Base-by-base conservation (phyloP, 2,888 invertebrate species). In the Diaprepes abbreviatus region DNA sequence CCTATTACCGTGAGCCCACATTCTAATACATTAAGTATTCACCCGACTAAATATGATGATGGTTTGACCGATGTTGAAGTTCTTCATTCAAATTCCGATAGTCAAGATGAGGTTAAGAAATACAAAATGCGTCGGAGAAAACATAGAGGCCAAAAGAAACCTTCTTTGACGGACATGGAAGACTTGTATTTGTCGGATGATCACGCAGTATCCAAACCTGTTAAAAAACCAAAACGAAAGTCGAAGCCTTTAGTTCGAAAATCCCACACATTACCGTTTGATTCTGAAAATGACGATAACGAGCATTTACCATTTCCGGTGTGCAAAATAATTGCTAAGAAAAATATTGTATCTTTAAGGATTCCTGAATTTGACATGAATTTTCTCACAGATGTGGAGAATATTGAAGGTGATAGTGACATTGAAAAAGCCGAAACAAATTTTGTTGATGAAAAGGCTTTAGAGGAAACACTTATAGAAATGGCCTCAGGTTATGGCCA, bases 381-480 rank as follows among this genome's bases (percentile, higher is more conserved):
- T 52, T 77, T 77, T 67, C 50, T 79, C 9, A 85, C 84, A 1
- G 85, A 84, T 68, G 82, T 83, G 36, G 85, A 86, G 73, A 83
- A 83, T 38, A 69, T 85, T 10, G 85, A 85, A 12, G 83, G 82
- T 36, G 80, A 83, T 7, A 82, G 83, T 65, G 85, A 84, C 6
- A 80, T 76, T 12, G 59, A 48, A 10, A 38, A 31, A 35, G 16
- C 36, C 3, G 64, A 66, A 36, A 52, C 67, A 24, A 48, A 57
- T 12, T 62, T 66, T 9, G 35, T 66, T 35, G 76, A 74, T 17
- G 74, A 74, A 19, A 62, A 36, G n/a, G 73, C 72, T 3, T 71
- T 79, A 14, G 75, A 77, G 21, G 64, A 75, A 16, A 76, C 76
- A 54, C 59, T 79, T 28, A 72, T 74, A 38, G 77, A 79, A 31